Base-by-base conservation (phyloP, 2,888 invertebrate genomes). In the Bellardia pandia region DNA sequence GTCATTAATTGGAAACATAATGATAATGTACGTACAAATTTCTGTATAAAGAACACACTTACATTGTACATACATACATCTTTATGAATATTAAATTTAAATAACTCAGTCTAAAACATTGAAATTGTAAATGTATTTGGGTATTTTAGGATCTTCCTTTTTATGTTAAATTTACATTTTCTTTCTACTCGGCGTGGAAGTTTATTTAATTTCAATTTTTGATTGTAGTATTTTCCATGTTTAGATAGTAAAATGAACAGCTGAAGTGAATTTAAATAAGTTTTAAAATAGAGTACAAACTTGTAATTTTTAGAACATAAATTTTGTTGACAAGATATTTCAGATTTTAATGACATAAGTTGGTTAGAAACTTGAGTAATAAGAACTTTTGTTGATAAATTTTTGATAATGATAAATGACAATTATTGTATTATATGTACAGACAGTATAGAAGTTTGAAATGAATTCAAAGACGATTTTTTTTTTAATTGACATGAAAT, bases 1-100 rank as follows among this genome's bases (percentile, higher is more conserved):
- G 53, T 72, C 62, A 80, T 72, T 80, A 72, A 80, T 80, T 71
- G 79, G 53, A 80, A 72, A 72, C 62, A 72, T 72, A 72, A 72
- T 62, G 60, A 71, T 60, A 16, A 16, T 78, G 33, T 68, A 56
- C 16, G 13, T n/a, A 78, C 60, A 40, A 78, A 13, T 51, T 58
- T 58, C 14, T 11, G 3, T 14, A 45, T 11, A 11, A 3, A 9
- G 3, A 7, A 45, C 45, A 51, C 6, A 14, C n/a, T 16, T 13
- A 51, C 9, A n/a, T 40, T 64, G 11, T 45, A 2, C 14, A 16
- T 5, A 58, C 9, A 30, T 30, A 58, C 30, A 58, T 6, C 37
- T 37, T 37, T 5, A 37, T 37, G 6, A 37, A 62, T 66, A 51
- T 69, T 51, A 8, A 51, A 62, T 33, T 62, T 14, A 37, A 62